A percentile compares a stretch with the other conserved stretches of the same genome.
phyloP scores from a whole-genome alignment of 92 coral and sea anemone genomes.

The Plumapathes pennacea region DNA sequence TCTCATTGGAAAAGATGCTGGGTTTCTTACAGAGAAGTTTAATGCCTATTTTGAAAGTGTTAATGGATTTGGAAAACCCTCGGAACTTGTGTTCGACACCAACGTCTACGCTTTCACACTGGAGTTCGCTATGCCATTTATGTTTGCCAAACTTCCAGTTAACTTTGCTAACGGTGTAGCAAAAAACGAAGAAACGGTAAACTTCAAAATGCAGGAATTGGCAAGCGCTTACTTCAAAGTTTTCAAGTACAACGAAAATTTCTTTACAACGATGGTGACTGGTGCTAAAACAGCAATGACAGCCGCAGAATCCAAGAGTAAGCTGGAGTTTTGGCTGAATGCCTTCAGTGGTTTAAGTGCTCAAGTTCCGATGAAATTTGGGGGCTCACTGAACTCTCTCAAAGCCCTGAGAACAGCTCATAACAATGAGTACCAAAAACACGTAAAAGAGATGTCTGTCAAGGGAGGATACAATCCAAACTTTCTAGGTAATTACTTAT shows the following conservation, averaged over 20 bases:
- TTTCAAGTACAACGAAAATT: slow-evolving; percentile 48
- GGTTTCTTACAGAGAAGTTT: slow-evolving; percentile 41
- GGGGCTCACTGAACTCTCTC: neutral
- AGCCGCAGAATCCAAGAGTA: neutral
- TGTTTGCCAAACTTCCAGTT: slow-evolving; percentile 31
- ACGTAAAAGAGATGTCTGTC: slow-evolving; percentile 15
- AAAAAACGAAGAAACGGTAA: neutral
- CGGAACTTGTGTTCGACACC: slow-evolving; percentile 71
- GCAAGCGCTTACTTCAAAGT: slow-evolving; percentile 67
- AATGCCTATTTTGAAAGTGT: slow-evolving; percentile 53
- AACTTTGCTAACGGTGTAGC: slow-evolving; percentile 12
- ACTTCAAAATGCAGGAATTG: slow-evolving; percentile 57
- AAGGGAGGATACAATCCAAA: slow-evolving; percentile 24
- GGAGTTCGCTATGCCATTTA: slow-evolving; percentile 62
- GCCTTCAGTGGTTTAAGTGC: slow-evolving; percentile 2
- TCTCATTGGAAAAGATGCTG: slow-evolving; percentile 64
- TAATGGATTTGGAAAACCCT: slow-evolving; percentile 45
- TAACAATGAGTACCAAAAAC: slow-evolving; percentile 23
- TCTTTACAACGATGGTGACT: neutral
- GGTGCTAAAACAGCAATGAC: slow-evolving; percentile 6
- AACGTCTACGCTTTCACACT: slow-evolving; percentile 79
- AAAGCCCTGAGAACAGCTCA: slow-evolving; percentile 22
- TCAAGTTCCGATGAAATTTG: neutral
- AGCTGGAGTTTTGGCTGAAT: slow-evolving; percentile 11
- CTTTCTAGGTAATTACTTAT: slow-evolving; percentile 4